Percentiles rank a stretch among this genome's conserved stretches.
Evolutionary conservation across 2,888 invertebrate genomes (phyloP).

Genomic region (Periphyllus acericola): DNA sequence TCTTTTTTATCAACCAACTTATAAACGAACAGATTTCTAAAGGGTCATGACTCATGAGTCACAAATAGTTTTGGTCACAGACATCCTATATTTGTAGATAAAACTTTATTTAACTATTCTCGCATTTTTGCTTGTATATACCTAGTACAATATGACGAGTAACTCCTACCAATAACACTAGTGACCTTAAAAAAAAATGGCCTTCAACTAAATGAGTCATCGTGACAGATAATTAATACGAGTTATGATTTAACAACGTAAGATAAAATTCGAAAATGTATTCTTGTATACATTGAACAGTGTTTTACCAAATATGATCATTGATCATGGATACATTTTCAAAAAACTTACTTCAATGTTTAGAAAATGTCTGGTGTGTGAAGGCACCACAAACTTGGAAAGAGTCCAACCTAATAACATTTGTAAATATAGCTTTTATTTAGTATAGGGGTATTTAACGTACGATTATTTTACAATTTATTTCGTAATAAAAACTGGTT

Average conservation of each 20-base stretch:
- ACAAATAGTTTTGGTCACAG: background rate
- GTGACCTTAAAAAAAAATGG: background rate
- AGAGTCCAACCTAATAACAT: background rate
- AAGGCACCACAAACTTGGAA: background rate
- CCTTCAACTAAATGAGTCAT: background rate
- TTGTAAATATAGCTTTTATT: too few species aligned
- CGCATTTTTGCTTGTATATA: too few species aligned
- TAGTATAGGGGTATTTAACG: too few species aligned
- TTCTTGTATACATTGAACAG: background rate
- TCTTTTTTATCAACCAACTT: conserved; percentile 4
- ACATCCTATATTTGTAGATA: background rate
- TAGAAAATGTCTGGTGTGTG: too few species aligned
- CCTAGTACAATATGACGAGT: too few species aligned
- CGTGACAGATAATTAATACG: background rate
- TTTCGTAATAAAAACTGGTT: background rate
- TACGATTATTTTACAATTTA: background rate
- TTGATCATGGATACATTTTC: background rate
- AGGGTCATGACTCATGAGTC: background rate
- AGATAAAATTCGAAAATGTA: background rate
- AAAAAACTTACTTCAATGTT: background rate
- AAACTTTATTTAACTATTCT: too few species aligned
- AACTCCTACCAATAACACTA: too few species aligned
- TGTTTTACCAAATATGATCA: background rate
- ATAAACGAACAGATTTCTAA: conserved; percentile 4
- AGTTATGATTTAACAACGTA: background rate